phyloP scores from a whole-genome alignment of 2,888 invertebrate species.

The Coremacera marginata region DNA sequence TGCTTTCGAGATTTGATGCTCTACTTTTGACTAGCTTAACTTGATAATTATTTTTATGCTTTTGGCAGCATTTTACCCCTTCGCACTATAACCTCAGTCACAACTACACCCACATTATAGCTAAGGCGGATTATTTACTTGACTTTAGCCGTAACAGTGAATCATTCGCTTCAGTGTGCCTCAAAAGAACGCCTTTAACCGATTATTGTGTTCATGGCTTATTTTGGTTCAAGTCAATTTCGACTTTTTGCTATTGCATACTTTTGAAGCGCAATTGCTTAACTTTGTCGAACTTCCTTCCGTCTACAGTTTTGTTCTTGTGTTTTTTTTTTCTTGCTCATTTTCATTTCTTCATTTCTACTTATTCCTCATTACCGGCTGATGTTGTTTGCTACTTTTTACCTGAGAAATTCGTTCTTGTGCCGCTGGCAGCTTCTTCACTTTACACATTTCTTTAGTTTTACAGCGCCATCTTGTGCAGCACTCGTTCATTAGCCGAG shows the following conservation, averaged over 20 bases:
- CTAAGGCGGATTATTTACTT: not conserved
- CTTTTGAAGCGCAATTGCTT: conserved; percentile 13
- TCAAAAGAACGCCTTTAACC: not conserved
- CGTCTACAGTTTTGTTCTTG: too few relatives aligned
- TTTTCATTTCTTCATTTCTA: conserved; percentile 6
- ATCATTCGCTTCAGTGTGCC: conserved; percentile 15
- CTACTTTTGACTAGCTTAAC: not conserved
- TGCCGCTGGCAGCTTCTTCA: not conserved
- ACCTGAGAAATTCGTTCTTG: not conserved
- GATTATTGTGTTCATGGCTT: not conserved
- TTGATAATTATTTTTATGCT: conserved; percentile 13
- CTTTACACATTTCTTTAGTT: not conserved
- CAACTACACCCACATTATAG: not conserved
- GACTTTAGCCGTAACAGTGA: conserved; percentile 21
- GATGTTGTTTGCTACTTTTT: not conserved
- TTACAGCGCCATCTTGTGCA: not conserved
- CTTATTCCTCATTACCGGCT: not conserved
- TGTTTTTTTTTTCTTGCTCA: not conserved
- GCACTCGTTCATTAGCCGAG: not conserved
- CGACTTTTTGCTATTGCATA: conserved; percentile 3
- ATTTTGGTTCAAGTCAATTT: not conserved
- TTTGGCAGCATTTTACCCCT: not conserved
- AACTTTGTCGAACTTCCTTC: not conserved
- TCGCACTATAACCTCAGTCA: not conserved
- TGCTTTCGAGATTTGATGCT: too few relatives aligned